These are phyloP conservation scores for Psittacara wagleri DNA, from an alignment of 2,113 vertebrate genomes.

Conservation along the genomic window DNA sequence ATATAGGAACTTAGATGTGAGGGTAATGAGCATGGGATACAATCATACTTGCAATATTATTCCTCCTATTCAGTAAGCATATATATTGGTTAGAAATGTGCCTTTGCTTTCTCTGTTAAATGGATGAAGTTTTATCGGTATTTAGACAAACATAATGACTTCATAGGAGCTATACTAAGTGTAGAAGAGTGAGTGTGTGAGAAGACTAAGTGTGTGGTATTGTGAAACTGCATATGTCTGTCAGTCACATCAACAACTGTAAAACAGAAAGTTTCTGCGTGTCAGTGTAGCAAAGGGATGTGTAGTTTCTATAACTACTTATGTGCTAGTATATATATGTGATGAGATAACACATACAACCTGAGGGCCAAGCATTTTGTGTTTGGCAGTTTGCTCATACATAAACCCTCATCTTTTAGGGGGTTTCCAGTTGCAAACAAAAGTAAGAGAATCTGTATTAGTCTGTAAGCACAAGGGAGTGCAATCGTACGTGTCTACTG, in stretches of 20 bases:
- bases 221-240: not conserved
- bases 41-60: not conserved
- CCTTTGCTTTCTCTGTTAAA: not conserved
- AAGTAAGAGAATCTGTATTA: not conserved
- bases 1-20: not conserved
- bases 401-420: fast-evolving
- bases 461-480: too few species aligned
- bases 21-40: not conserved
- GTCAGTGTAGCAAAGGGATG: fast-evolving
- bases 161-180: not conserved
- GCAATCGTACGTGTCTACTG: not conserved
- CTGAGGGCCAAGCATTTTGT: not conserved
- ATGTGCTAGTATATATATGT: not conserved
- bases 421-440: not conserved
- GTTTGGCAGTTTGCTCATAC: not conserved
- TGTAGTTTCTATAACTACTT: not conserved
- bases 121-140: not conserved
- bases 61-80: not conserved
- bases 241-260: not conserved
- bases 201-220: not conserved
- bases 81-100: not conserved
- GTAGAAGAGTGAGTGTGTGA: not conserved
- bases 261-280: not conserved
- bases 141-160: not conserved
- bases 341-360: fast-evolving